Evolutionary conservation across 2,888 invertebrate genomes (phyloP), one percentile per base, ranked within the genome.

Genomic region (Sturmia bella): DNA sequence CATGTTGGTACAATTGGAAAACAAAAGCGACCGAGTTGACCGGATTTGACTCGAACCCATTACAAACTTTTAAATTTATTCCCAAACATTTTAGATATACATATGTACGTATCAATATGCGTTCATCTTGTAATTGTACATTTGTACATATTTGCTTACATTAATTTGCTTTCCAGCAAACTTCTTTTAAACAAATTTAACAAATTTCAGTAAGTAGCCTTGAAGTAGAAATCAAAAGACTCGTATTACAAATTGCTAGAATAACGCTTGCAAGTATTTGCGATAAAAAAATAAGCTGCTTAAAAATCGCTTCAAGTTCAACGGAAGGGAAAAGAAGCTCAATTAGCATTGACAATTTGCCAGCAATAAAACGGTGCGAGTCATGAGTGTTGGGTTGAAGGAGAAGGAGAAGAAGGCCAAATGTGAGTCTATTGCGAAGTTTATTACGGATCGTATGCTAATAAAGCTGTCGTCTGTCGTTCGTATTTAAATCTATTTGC

Each of bases 391-490:
- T 59, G 21, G 17, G 17, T 21, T 15, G n/a, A 17, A 61, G 15
- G 4, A 32, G 27, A 15, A 6, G 13, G 48, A 52, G 27, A 9
- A 19, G 56, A 57, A 39, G 24, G 39, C n/a, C 56, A 56, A 57
- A 27, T 39, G 12, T 11, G 39, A 66, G 66, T 72, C 41, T 74
- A 50, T 64, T 64, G 43, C 56, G 24, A 54, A 77, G 32, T 52
- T 41, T 64, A 86, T 86, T 87, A 87, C 85, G 88, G 88, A 89
- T 88, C 87, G 88, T 85, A 88, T 87, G 89, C 89, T 89, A 90
- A 90, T 89, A 89, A 89, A 89, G 86, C 85, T 87, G 88, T 88
- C 87, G 78, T 82, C 78, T 78, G 54, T 19, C 61, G 69, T 57
- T 77, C 64, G 43, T 37, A 54, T 61, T 66, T 63, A 48, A 39